Evolutionary conservation across 2,113 vertebrate species (phyloP).

Genomic region (Pteronura brasiliensis): DNA sequence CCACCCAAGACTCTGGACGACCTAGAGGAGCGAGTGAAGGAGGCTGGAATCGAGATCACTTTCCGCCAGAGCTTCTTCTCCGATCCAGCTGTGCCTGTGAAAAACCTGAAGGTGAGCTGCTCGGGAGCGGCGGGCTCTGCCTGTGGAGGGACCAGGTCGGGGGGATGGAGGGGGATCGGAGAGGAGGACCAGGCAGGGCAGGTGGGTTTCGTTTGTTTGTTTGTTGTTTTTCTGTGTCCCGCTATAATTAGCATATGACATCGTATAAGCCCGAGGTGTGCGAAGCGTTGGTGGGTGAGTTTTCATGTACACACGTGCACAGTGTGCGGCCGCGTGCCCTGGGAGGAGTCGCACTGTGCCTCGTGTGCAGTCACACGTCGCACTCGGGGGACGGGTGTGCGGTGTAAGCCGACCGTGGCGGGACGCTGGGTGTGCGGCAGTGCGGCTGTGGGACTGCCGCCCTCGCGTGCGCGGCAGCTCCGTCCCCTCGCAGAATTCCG

Average conservation of each 20-base stretch:
- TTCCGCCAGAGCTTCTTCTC: constrained; percentile 97
- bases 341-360: no score
- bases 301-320: not conserved
- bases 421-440: not conserved
- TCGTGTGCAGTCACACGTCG: not conserved
- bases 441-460: no score
- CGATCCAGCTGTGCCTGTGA: constrained; percentile 93
- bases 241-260: not conserved
- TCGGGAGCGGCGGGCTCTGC: not conserved
- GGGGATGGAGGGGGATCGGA: not conserved
- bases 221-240: not conserved
- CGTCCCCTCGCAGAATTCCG: not conserved
- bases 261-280: not conserved
- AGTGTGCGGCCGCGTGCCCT: accelerated
- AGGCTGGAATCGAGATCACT: constrained; percentile 95
- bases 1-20: constrained; percentile 91
- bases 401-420: not conserved
- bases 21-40: constrained; percentile 92
- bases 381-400: no score
- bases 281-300: not conserved
- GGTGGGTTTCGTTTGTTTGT: not conserved
- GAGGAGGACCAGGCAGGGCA: not conserved
- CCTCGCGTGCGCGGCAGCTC: not conserved
- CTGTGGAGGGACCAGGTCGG: accelerated
- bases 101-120: constrained; percentile 93